Conservation (phyloP, 1,140 invertebrate genomes). For the Colletes latitarsis region DNA sequence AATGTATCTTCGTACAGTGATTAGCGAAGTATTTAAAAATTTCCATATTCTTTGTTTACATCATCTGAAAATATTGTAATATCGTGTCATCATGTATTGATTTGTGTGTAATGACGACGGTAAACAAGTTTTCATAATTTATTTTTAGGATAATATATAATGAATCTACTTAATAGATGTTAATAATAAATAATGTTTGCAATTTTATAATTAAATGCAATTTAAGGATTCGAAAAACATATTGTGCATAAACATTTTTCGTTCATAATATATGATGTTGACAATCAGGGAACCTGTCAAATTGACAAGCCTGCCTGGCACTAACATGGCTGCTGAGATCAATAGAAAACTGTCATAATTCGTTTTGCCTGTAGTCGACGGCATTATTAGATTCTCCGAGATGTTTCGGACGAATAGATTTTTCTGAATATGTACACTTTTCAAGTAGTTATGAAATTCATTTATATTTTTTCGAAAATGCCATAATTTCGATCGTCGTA, state of each 20-base stretch:
- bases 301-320: conserved; percentile 34
- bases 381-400: conserved; percentile 26
- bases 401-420: conserved; percentile 7
- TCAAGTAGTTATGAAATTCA: background rate
- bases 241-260: background rate
- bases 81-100: too few species aligned
- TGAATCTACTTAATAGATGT: background rate
- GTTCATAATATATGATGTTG: background rate
- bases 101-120: too few species aligned
- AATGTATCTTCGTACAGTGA: too few species aligned
- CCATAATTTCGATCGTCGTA: conserved; percentile 20
- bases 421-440: conserved; percentile 7
- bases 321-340: conserved; percentile 72
- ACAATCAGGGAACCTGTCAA: conserved; percentile 24
- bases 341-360: conserved; percentile 68
- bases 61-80: too few species aligned
- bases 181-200: background rate
- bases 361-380: conserved; percentile 6
- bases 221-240: background rate
- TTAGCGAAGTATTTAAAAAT: background rate
- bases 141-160: background rate
- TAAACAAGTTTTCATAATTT: background rate
- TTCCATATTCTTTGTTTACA: background rate
- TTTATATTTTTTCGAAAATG: conserved; percentile 28
- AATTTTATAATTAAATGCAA: background rate